These are phyloP conservation scores for Neomorphus geoffroyi DNA, from an alignment of 2,797 vertebrate species.

Conservation along the genomic window DNA sequence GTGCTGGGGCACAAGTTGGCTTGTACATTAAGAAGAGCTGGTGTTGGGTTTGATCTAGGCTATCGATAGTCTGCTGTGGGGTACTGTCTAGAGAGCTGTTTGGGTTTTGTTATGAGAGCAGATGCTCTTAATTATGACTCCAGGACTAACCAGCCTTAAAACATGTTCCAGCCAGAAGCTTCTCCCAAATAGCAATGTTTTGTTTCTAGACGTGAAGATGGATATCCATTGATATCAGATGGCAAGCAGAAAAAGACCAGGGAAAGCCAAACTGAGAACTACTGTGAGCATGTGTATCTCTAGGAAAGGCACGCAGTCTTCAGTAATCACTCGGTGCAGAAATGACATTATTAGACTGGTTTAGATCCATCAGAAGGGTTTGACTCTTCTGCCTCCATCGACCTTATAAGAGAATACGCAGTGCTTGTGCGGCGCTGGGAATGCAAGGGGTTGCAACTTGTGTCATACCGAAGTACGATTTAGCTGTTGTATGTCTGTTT, in stretches of 20 bases:
- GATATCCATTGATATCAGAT: neutral
- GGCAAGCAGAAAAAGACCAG: neutral
- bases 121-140: neutral
- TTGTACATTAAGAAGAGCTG: neutral
- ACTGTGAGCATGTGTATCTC: fast-evolving
- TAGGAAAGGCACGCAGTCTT: neutral
- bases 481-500: fast-evolving
- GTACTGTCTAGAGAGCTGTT: neutral
- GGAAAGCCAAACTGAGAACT: neutral
- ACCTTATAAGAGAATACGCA: neutral
- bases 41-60: neutral
- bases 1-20: neutral
- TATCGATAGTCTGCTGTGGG: neutral
- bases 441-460: neutral
- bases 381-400: neutral
- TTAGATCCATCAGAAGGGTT: neutral
- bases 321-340: neutral
- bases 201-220: neutral
- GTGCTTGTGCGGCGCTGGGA: neutral
- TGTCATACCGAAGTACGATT: neutral
- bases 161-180: neutral
- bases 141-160: neutral
- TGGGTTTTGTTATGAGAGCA: neutral
- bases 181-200: neutral
- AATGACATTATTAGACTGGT: neutral